Evolutionary conservation across 2,888 invertebrate species (phyloP), one percentile per base, ranked within the genome.

Genomic region (Biston stratarius): DNA sequence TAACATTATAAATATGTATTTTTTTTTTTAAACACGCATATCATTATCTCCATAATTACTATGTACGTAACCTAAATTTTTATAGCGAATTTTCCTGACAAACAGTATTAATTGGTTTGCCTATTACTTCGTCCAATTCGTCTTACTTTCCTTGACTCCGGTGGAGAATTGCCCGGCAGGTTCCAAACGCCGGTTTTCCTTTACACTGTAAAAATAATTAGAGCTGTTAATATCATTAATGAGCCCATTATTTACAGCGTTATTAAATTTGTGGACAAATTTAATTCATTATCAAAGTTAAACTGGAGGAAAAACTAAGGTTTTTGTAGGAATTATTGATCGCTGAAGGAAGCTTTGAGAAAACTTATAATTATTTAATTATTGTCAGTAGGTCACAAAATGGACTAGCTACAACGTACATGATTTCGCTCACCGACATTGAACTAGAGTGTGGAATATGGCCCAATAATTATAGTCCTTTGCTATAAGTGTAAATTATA

Each of bases 171-270:
- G 9, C 48, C 14, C 49, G 14, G 8, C 47, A 61, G 52, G 34
- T 63, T 52, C 42, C 14, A 11, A 24, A 48, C 48, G 44, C 33
- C 33, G 58, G 65, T 68, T 64, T 68, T 69, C 61, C 57, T 70
- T 72, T 66, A 67, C 62, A 64, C 69, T 69, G 76, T 86, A 86
- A 83, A 86, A 88, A 87, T 88, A 89, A 91, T 90, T 85, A 86
- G 82, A 81, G 83, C 82, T 78, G 87, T 84, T 88, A 89, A 90
- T 86, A 83, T 80, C 80, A 85, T 89, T 87, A 88, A 89, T 84
- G 85, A 85, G 80, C 68, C 79, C 85, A 85, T 86, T 86, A 83
- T 86, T 74, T 63, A 72, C 55, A 67, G 77, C 74, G 81, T 86
- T 85, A 88, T 87, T 90, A 87, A 86, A 87, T 89, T 87, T 83